Evolutionary conservation across 2,113 vertebrate genomes (phyloP), one percentile per base, ranked within the genome.

Genomic region (Zosterops hypoxanthus): DNA sequence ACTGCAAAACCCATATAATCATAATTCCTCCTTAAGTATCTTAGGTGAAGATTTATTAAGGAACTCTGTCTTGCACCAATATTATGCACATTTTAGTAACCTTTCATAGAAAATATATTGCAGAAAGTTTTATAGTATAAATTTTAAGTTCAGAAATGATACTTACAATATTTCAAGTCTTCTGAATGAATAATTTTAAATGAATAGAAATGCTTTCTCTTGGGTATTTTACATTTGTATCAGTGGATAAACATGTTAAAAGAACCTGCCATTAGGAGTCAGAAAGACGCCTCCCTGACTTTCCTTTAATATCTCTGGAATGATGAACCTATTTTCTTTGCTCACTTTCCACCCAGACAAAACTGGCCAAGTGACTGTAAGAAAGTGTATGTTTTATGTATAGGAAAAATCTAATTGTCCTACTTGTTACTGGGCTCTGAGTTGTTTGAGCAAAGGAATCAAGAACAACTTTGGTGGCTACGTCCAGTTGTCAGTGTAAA

Each of bases 381-480:
- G 29, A 71, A 91, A 57, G 1, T 5, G 7, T 57, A 6, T 0
- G 1, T 46, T 71, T 57, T 8, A 71, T 29, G 47, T 64, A 31
- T 18, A 63, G 7, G 47, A n/a, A 36, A 79, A 75, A 68, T 39
- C 11, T 42, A 78, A 39, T 20, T 71, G 5, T 28, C 10, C 31
- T 50, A 11, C 2, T 36, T 68, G 18, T 73, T 86, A 80, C 36
- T 57, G 34, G 70, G 34, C 20, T 6, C 23, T 53, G 28, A 55
- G 23, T 3, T 61, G 31, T n/a, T 14, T 44, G 25, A 66, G 3
- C 13, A 39, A 81, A 85, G 3, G 17, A 90, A 71, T 60, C 14
- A 64, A 42, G 16, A 81, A 59, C 3, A 70, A 44, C 6, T 64
- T 79, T 72, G 12, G 28, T 23, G 64, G 11, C 52, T 57, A 86